A percentile compares a stretch with the other conserved stretches of the same genome.
phyloP scores from a whole-genome alignment of 2,797 vertebrate species.

The Atherinosoma microstoma region DNA sequence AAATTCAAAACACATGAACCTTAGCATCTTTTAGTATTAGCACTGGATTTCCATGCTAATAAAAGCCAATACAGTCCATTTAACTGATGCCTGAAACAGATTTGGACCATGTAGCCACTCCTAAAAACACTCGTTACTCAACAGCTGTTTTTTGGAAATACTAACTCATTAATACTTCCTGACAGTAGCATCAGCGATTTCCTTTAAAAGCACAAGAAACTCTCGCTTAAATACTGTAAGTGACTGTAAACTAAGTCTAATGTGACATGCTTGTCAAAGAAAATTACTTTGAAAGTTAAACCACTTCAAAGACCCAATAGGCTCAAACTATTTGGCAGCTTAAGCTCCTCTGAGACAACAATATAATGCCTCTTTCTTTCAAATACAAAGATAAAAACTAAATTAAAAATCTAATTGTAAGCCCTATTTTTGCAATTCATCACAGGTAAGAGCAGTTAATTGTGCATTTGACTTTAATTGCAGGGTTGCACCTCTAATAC shows the following conservation, averaged over 20 bases:
- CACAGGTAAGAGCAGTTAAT: not conserved
- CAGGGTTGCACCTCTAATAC: not conserved
- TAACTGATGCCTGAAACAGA: not conserved
- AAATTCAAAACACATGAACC: not conserved
- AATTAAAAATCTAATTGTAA: not conserved
- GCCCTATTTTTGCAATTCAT: not conserved
- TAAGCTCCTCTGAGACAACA: not conserved
- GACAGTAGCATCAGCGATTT: constrained; percentile 17
- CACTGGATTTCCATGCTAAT: not conserved
- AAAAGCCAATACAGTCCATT: not conserved
- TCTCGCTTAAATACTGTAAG: constrained; percentile 10
- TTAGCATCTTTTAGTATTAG: not conserved
- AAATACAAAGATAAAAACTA: not conserved
- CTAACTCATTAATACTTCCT: not conserved
- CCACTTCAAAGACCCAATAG: constrained; percentile 18
- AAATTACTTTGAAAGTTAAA: constrained; percentile 22
- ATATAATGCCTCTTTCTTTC: not conserved
- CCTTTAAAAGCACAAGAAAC: constrained; percentile 34
- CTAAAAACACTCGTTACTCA: constrained; percentile 1
- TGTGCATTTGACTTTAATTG: not conserved
- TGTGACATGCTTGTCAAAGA: constrained; percentile 26
- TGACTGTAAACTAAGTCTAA: constrained; percentile 26
- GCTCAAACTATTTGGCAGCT: constrained; percentile 12
- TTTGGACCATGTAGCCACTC: not conserved
- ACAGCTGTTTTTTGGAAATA: constrained; percentile 1